Evolutionary conservation across 2,888 invertebrate genomes (phyloP).

Genomic region (Dicranocentrus wangi): DNA sequence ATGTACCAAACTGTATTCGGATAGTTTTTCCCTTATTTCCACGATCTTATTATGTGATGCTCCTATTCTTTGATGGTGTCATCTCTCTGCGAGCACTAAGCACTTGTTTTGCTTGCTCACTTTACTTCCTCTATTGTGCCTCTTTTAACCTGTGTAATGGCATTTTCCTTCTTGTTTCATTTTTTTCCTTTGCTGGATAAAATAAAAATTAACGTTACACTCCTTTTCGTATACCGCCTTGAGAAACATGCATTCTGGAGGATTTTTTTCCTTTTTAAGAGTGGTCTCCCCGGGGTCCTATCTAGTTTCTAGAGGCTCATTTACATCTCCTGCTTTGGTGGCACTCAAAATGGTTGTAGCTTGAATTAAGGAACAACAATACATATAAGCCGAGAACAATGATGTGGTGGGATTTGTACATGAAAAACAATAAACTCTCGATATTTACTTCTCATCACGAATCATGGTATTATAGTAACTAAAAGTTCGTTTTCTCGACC

Average conservation of each 20-base stretch:
- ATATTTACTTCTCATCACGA: background rate
- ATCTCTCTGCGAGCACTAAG: background rate
- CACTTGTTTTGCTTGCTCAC: conserved; percentile 32
- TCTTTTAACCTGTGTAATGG: background rate
- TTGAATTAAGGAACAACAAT: background rate
- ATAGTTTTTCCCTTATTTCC: background rate
- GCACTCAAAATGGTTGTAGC: background rate
- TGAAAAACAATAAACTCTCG: conserved; percentile 4
- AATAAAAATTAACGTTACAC: background rate
- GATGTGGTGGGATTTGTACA: background rate
- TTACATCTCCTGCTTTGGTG: conserved; percentile 15
- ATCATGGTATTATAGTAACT: background rate
- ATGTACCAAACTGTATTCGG: no score
- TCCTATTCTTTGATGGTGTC: conserved; percentile 11
- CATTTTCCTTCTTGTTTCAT: conserved; percentile 22
- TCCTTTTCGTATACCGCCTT: conserved; percentile 4
- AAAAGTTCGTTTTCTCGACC: background rate
- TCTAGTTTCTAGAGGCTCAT: conserved; percentile 31
- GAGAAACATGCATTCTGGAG: background rate
- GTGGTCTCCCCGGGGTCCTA: conserved; percentile 42
- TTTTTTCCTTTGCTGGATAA: background rate
- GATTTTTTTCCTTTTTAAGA: background rate
- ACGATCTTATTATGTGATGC: conserved; percentile 18
- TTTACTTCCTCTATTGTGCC: conserved; percentile 20
- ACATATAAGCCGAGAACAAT: no score